Percentiles rank a stretch among this genome's conserved stretches.
phyloP scores from a whole-genome alignment of 2,888 invertebrate species.

The Capitulum mitella region DNA sequence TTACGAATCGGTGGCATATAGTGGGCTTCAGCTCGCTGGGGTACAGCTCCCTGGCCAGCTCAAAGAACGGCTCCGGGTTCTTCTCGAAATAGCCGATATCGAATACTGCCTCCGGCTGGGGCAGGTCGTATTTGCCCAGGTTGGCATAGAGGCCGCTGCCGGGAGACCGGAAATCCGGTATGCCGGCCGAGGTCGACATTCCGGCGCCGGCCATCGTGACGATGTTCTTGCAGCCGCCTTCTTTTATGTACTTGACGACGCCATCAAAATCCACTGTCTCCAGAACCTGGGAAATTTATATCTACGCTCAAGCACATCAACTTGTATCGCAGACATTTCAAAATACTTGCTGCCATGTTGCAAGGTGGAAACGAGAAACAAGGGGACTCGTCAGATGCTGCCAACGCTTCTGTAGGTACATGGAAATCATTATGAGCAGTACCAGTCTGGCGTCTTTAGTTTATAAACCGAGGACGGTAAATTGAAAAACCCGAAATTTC shows the following conservation, averaged over 20 bases:
- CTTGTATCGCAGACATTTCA: no score
- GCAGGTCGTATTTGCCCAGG: conserved; percentile 80
- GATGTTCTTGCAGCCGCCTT: conserved; percentile 69
- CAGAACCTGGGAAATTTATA: conserved; percentile 58
- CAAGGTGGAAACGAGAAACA: background rate
- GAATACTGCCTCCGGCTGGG: conserved; percentile 87
- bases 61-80: conserved; percentile 89
- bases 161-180: conserved; percentile 59
- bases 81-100: conserved; percentile 76
- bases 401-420: no score
- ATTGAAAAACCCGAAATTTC: no score
- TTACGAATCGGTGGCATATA: conserved; percentile 73
- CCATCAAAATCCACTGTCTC: conserved; percentile 66
- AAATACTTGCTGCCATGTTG: no score
- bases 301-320: no score
- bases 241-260: conserved; percentile 68
- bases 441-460: background rate
- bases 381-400: background rate
- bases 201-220: conserved; percentile 94
- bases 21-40: conserved; percentile 85
- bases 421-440: background rate
- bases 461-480: background rate
- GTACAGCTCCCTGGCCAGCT: conserved; percentile 78
- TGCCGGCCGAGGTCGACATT: conserved; percentile 66
- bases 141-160: conserved; percentile 87